Conservation (phyloP, 2,888 invertebrate genomes). For the Acronicta alni region DNA sequence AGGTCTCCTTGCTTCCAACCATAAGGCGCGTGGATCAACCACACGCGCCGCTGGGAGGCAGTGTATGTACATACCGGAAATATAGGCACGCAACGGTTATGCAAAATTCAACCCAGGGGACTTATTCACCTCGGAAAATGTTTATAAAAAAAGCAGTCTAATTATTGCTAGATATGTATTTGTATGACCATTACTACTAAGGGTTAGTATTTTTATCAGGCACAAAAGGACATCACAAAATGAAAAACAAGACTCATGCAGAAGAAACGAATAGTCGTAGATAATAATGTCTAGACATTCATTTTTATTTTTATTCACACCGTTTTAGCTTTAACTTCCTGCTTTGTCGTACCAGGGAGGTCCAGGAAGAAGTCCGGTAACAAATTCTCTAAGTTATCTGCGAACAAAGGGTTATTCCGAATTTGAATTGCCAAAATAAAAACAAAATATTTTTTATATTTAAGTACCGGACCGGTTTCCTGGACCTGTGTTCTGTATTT, state of each 20-base stretch:
- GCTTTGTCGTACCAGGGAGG: conserved; percentile 64
- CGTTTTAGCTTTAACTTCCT: conserved; percentile 65
- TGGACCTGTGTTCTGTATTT: conserved; percentile 22
- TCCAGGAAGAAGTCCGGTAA: conserved; percentile 97
- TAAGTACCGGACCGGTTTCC: conserved; percentile 44
- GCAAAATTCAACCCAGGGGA: too few relatives aligned
- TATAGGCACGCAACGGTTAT: too few relatives aligned
- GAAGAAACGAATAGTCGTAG: conserved; percentile 68
- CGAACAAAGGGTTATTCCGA: conserved; percentile 75
- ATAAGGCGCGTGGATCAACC: too few relatives aligned
- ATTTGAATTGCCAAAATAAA: conserved; percentile 50
- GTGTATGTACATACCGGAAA: too few relatives aligned
- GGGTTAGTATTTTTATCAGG: conserved; percentile 1
- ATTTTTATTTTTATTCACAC: conserved; percentile 65
- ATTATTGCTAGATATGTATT: too few relatives aligned
- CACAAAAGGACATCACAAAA: conserved; percentile 34
- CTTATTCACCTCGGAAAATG: too few relatives aligned
- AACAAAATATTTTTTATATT: conserved; percentile 38
- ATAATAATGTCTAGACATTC: conserved; percentile 36
- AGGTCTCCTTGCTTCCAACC: too few relatives aligned
- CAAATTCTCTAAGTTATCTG: conserved; percentile 90
- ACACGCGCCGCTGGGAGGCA: too few relatives aligned
- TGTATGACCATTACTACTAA: too few relatives aligned
- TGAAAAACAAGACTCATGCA: conserved; percentile 34
- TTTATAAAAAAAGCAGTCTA: too few relatives aligned